Evolutionary conservation across 1,140 invertebrate genomes (phyloP).

Genomic region (Drosophila mayri): DNA sequence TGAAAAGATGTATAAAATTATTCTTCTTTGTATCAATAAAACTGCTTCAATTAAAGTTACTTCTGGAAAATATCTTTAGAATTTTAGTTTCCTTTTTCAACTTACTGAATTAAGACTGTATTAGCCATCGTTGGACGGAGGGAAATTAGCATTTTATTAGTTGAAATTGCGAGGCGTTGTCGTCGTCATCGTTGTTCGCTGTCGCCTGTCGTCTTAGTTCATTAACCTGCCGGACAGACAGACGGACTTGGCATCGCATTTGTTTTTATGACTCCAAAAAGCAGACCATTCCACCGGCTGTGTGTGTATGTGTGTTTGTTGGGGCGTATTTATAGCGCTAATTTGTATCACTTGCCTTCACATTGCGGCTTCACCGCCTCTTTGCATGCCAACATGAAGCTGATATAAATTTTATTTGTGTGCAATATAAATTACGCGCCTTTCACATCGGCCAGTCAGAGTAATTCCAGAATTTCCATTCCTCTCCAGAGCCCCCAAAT

Average conservation of each 20-base stretch:
- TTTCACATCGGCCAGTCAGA: constrained; percentile 35
- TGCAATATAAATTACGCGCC: constrained; percentile 74
- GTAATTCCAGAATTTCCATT: constrained; percentile 15
- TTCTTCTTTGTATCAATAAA: not conserved
- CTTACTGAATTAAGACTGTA: not conserved
- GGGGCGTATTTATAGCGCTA: constrained; percentile 73
- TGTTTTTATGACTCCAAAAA: constrained; percentile 68
- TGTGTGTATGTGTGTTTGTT: constrained; percentile 23
- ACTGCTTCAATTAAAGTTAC: not conserved
- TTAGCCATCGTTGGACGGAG: constrained; percentile 2
- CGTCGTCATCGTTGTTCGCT: constrained; percentile 24
- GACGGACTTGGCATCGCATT: constrained; percentile 45
- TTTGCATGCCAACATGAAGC: constrained; percentile 69
- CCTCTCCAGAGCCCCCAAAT: constrained; percentile 10
- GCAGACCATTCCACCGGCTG: constrained; percentile 5
- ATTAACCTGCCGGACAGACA: constrained; percentile 56
- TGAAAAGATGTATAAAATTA: too few relatives aligned
- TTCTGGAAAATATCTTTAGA: not conserved
- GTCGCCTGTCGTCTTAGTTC: constrained; percentile 48
- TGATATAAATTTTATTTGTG: constrained; percentile 78
- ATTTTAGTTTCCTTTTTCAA: not conserved
- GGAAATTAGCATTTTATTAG: constrained; percentile 76
- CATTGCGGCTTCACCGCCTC: constrained; percentile 10
- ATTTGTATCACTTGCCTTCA: constrained; percentile 64
- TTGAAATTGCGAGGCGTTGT: constrained; percentile 52